Base-by-base conservation (phyloP, 2,888 invertebrate species). In the Limnephilus marmoratus region DNA sequence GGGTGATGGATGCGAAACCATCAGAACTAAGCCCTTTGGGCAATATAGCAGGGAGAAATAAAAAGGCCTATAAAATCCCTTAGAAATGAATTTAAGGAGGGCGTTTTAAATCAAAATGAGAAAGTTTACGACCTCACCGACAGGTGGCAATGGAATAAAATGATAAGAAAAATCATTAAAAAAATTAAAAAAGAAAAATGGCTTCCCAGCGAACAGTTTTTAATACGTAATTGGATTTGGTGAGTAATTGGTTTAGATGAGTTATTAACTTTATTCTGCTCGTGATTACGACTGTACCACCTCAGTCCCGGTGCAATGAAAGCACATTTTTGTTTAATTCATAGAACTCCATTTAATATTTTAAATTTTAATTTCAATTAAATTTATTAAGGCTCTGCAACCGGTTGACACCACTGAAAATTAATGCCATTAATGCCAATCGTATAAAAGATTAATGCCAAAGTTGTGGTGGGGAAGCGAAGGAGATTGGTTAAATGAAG, bases 1-100 rank as follows among this genome's bases (percentile, higher is more conserved):
- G 24, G 24, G 9, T 68, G 68, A 68, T 68, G 68, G 68, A 68
- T 68, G 68, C 2, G 68, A 24, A 24, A 24, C 68, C 68, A 68
- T 68, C 68, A 68, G 24, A n/a, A 9, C 68, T 68, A 68, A 68
- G 68, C 68, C 68, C 24, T 68, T 68, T 68, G 68, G 68, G 68
- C 68, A 68, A 68, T 68, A 68, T 68, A 68, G 68, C 68, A n/a
- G n/a, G 68, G n/a, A 68, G 68, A 68, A 68, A 68, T 68, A 68
- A 68, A 68, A 68, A 68, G 68, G 9, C 24, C 68, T 68, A 68
- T 68, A 68, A 68, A 68, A 68, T 68, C 68, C 68, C 68, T 68
- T 68, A 68, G 68, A 68, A 68, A 68, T 9, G 68, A 68, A 68
- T 68, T 68, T 68, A 68, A 68, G 24, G 24, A 68, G 68, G 24